phyloP scores from a whole-genome alignment of 2,888 invertebrate species.

The Rhingia rostrata region DNA sequence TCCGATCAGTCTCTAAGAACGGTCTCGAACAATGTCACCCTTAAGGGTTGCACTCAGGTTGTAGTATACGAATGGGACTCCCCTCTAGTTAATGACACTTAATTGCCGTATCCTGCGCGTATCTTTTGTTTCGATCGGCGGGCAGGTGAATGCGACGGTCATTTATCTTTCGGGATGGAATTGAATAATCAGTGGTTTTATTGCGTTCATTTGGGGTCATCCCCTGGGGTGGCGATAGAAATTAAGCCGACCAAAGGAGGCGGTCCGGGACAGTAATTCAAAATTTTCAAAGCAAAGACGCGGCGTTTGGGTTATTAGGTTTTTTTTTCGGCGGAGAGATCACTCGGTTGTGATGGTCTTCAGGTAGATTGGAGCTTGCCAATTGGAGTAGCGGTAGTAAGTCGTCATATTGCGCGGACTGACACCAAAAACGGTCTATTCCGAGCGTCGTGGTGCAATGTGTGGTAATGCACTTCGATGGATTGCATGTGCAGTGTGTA shows the following conservation, averaged over 20 bases:
- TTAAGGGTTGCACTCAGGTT: constrained; percentile 61
- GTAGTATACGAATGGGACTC: constrained; percentile 15
- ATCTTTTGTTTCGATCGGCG: constrained; percentile 61
- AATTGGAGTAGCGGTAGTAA: constrained; percentile 1
- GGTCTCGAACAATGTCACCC: constrained; percentile 65
- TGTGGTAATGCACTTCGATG: constrained; percentile 69
- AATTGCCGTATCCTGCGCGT: constrained; percentile 70
- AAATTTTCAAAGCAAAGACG: constrained; percentile 54
- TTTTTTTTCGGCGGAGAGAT: constrained; percentile 24
- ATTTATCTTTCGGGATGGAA: constrained; percentile 65
- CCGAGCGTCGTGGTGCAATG: constrained; percentile 7
- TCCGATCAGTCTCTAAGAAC: constrained; percentile 15
- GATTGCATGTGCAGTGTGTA: constrained; percentile 65
- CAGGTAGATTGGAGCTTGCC: constrained; percentile 13
- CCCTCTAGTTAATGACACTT: constrained; percentile 73
- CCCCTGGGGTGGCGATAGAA: constrained; percentile 37
- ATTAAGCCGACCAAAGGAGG: constrained; percentile 30
- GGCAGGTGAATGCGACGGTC: constrained; percentile 71
- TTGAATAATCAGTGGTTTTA: constrained; percentile 73
- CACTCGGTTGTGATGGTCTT: constrained; percentile 16
- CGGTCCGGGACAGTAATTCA: constrained; percentile 56
- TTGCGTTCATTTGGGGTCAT: constrained; percentile 67
- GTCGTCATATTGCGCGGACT: not conserved
- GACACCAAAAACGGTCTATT: constrained; percentile 23
- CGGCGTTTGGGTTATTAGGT: not conserved